These are phyloP conservation scores for Drosophila lacteicornis DNA, from an alignment of 1,140 invertebrate species.

Conservation along the genomic window DNA sequence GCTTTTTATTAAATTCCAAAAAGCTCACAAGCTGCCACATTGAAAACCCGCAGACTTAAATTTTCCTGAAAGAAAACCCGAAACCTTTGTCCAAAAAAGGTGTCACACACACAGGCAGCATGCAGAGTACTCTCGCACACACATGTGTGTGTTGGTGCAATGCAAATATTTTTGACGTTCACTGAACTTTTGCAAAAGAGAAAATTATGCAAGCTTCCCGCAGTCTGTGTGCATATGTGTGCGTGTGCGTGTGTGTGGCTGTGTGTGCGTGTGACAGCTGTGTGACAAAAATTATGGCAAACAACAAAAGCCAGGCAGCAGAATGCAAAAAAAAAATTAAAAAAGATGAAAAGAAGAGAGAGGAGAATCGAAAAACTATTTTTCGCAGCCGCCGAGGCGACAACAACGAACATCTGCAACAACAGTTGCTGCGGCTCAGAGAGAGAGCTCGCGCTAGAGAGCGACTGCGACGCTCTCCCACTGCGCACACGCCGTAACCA, in stretches of 20 bases:
- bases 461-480: conserved; percentile 13
- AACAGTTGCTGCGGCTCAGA: conserved; percentile 34
- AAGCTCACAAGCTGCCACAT: neutral
- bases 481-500: conserved; percentile 70
- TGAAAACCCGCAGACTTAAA: conserved; percentile 12
- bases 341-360: conserved; percentile 14
- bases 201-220: conserved; percentile 78
- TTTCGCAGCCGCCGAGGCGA: conserved; percentile 55
- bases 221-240: conserved; percentile 23
- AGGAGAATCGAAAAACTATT: conserved; percentile 33
- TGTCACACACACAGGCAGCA: conserved; percentile 37
- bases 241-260: conserved; percentile 17
- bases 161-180: conserved; percentile 84
- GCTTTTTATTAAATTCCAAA: conserved; percentile 1
- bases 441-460: conserved; percentile 1
- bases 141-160: conserved; percentile 35
- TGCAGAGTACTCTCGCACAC: neutral
- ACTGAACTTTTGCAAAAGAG: conserved; percentile 78
- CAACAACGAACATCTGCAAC: conserved; percentile 79
- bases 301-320: conserved; percentile 74
- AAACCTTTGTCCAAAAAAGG: conserved; percentile 48
- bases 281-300: conserved; percentile 82
- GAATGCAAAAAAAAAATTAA: conserved; percentile 39
- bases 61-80: conserved; percentile 19
- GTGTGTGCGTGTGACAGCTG: conserved; percentile 72